Conservation (phyloP, 37 sponge, comb jelly and placozoan species). For the Lycopodina hypogea region DNA sequence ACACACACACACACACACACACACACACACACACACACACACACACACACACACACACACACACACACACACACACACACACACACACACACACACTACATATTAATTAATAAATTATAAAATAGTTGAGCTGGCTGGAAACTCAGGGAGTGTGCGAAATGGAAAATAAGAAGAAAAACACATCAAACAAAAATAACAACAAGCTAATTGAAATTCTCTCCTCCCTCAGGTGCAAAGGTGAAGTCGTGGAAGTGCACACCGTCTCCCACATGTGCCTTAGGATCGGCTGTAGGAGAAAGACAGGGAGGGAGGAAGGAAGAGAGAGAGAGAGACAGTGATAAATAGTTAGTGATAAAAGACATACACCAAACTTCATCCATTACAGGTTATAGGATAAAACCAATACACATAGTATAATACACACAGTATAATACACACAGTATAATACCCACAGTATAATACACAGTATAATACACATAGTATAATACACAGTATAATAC, state of each 20-base stretch:
- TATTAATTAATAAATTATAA: neutral
- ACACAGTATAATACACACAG: too few species aligned
- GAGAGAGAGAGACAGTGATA: neutral
- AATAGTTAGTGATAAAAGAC: neutral
- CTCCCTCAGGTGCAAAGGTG: conserved; percentile 62
- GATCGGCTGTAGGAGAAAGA: conserved; percentile 41
- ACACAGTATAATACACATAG: too few species aligned
- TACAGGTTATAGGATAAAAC: too few species aligned
- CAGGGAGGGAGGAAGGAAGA: neutral
- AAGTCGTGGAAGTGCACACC: conserved; percentile 75
- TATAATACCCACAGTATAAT: too few species aligned
- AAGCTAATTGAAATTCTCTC: conserved; percentile 51
- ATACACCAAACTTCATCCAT: neutral
- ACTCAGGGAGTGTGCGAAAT: neutral
- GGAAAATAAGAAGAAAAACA: neutral
- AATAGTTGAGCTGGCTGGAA: neutral
- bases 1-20: too few species aligned
- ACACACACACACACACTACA: conserved; percentile 17
- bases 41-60: conserved; percentile 21
- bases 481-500: too few species aligned
- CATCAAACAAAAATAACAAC: neutral
- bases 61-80: neutral
- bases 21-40: too few species aligned
- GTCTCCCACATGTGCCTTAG: conserved; percentile 68
- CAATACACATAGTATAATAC: too few species aligned